Conservation (phyloP, 2,797 vertebrate genomes). For the Discoglossus pictus region DNA sequence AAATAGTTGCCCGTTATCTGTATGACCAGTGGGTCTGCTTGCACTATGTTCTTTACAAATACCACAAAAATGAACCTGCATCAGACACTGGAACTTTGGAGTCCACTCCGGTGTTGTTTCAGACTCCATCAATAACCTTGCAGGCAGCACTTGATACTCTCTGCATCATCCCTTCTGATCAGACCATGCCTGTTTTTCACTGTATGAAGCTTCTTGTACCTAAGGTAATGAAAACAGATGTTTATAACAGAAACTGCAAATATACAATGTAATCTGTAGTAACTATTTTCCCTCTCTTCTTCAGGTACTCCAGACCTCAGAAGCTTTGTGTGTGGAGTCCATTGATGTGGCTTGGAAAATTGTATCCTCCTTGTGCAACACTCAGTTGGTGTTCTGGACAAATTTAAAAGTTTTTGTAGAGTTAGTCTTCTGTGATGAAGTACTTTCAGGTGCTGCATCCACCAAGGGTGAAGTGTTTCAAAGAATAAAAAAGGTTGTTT, state of each 20-base stretch:
- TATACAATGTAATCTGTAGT: too few species aligned
- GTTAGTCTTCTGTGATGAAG: slow-evolving; percentile 75
- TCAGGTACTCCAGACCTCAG: slow-evolving; percentile 74
- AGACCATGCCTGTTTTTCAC: slow-evolving; percentile 80
- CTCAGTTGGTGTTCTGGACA: slow-evolving; percentile 91
- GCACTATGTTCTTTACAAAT: slow-evolving; percentile 68
- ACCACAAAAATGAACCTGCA: slow-evolving; percentile 40
- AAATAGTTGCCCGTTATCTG: slow-evolving; percentile 77
- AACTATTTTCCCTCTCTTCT: not conserved
- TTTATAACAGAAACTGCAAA: not conserved
- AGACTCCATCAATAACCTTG: slow-evolving; percentile 58
- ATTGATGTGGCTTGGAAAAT: slow-evolving; percentile 85
- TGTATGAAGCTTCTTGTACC: slow-evolving; percentile 81
- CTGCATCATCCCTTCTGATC: slow-evolving; percentile 81
- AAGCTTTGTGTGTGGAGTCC: slow-evolving; percentile 79
- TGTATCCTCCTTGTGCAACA: slow-evolving; percentile 80
- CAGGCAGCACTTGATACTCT: slow-evolving; percentile 78
- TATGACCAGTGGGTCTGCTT: slow-evolving; percentile 88
- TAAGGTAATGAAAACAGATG: slow-evolving; percentile 67
- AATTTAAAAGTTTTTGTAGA: slow-evolving; percentile 83
- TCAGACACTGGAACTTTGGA: slow-evolving; percentile 38
- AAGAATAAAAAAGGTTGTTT: slow-evolving; percentile 82
- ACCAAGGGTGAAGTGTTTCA: slow-evolving; percentile 67
- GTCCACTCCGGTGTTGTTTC: slow-evolving; percentile 17
- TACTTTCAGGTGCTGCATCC: slow-evolving; percentile 72